phyloP scores from a whole-genome alignment of 2,888 invertebrate genomes.

The Protonemura montana region DNA sequence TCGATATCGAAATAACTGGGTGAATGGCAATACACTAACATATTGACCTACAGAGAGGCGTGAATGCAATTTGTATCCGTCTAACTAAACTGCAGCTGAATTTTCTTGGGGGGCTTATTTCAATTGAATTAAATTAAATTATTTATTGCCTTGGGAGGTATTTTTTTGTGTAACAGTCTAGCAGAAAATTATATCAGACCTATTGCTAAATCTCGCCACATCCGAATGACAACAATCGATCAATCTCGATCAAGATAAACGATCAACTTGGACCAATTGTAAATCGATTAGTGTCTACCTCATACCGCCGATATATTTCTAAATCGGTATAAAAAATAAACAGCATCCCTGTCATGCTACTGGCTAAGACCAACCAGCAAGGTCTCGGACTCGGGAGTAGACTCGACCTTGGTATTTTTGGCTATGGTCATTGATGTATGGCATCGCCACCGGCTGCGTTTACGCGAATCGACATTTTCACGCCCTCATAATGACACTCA shows the following conservation, averaged over 20 bases:
- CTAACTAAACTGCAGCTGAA: too few relatives aligned
- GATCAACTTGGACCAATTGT: neutral
- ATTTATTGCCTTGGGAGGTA: too few relatives aligned
- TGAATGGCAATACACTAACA: too few relatives aligned
- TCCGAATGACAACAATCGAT: neutral
- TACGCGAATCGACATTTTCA: neutral
- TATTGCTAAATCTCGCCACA: neutral
- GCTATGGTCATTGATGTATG: neutral
- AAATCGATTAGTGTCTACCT: neutral
- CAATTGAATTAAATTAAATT: too few relatives aligned
- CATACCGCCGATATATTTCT: too few relatives aligned
- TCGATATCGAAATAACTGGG: too few relatives aligned
- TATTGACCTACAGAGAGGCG: too few relatives aligned
- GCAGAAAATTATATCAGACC: neutral
- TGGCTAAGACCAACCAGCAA: neutral
- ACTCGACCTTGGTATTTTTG: neutral
- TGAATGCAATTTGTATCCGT: too few relatives aligned
- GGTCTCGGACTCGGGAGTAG: neutral
- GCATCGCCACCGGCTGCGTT: neutral
- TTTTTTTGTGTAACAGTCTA: too few relatives aligned
- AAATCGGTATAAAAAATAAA: too few relatives aligned
- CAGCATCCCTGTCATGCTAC: neutral
- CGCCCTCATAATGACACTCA: neutral
- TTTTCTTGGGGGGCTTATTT: too few relatives aligned
- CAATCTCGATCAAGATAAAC: neutral